phyloP scores from a whole-genome alignment of 2,113 vertebrate genomes.

The Chaetorhynchus papuensis region DNA sequence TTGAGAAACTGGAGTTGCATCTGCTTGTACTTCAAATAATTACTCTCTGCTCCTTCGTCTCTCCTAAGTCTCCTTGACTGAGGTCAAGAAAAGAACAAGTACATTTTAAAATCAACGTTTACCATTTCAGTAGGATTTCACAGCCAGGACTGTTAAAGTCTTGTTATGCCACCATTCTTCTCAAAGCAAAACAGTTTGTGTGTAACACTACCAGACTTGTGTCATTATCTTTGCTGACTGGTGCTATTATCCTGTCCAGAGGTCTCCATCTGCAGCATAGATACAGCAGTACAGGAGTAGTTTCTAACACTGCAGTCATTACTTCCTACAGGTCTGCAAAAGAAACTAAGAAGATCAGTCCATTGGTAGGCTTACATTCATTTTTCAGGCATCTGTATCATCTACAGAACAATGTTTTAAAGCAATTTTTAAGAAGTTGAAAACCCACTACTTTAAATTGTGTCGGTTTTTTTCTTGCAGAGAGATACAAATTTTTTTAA shows the following conservation, averaged over 20 bases:
- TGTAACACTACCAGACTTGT: not conserved
- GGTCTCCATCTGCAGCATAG: not conserved
- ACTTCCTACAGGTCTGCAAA: not conserved
- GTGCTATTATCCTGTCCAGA: not conserved
- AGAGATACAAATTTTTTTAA: not conserved
- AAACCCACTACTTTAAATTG: not conserved
- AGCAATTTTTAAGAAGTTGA: not conserved
- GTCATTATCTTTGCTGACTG: not conserved
- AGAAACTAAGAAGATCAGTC: not conserved
- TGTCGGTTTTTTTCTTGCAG: not conserved
- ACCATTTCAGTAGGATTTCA: not conserved
- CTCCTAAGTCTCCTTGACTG: not conserved
- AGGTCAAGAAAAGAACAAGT: not conserved
- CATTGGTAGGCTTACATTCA: not conserved
- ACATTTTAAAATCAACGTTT: not conserved
- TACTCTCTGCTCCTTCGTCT: not conserved
- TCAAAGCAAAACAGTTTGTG: not conserved
- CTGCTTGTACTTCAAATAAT: not conserved
- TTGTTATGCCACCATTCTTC: not conserved
- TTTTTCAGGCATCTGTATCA: not conserved
- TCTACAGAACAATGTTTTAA: not conserved
- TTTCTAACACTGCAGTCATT: not conserved
- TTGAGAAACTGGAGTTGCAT: conserved; percentile 1
- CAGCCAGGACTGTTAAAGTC: not conserved
- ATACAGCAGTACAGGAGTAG: not conserved